phyloP scores from a whole-genome alignment of 2,113 vertebrate species.

The Dicentrarchus labrax region DNA sequence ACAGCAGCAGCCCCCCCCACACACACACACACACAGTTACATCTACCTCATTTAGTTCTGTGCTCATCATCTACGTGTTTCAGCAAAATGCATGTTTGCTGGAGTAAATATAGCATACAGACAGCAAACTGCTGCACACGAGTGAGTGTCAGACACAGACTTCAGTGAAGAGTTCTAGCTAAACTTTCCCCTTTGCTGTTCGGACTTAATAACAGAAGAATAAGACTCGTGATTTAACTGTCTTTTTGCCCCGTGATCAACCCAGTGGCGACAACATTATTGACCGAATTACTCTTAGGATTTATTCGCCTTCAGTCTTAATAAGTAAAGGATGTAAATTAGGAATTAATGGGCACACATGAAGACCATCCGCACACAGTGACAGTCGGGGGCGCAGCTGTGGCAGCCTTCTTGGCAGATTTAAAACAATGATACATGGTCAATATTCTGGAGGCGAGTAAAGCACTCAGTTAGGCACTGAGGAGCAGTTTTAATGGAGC shows the following conservation, averaged over 20 bases:
- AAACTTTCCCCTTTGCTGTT: constrained; percentile 13
- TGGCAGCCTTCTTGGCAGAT: constrained; percentile 2
- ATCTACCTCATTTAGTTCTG: constrained; percentile 43
- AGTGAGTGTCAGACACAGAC: constrained; percentile 17
- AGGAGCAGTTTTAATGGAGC: neutral
- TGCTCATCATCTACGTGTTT: constrained; percentile 41
- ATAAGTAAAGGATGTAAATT: constrained; percentile 15
- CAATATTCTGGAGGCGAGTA: neutral
- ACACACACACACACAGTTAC: neutral
- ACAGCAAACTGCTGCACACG: constrained; percentile 27
- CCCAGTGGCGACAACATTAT: constrained; percentile 32
- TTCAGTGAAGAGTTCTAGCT: constrained; percentile 14
- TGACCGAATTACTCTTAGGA: constrained; percentile 41
- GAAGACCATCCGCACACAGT: constrained; percentile 2
- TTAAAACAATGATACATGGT: constrained; percentile 28
- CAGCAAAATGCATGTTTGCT: neutral
- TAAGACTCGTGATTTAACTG: constrained; percentile 38
- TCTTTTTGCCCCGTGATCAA: constrained; percentile 27
- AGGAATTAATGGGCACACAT: constrained; percentile 31
- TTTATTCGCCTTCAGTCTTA: constrained; percentile 24
- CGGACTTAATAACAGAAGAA: constrained; percentile 21
- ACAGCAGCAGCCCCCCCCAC: neutral
- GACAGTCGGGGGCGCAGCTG: constrained; percentile 15
- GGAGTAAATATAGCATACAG: constrained; percentile 51
- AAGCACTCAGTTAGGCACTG: neutral